Evolutionary conservation across 2,797 vertebrate genomes (phyloP).

Genomic region (Periparus ater): DNA sequence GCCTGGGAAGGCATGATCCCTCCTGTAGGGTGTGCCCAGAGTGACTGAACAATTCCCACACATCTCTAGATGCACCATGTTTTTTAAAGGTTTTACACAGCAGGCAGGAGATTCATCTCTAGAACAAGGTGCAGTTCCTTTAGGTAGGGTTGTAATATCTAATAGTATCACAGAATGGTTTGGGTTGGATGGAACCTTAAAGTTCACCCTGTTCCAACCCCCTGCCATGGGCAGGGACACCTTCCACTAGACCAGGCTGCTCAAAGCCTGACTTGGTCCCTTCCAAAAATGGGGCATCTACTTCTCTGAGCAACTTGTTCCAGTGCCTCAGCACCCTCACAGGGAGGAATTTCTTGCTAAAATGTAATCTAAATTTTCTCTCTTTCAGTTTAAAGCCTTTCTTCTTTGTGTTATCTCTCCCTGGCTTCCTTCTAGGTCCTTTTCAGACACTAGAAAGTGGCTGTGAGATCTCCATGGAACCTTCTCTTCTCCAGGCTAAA

Average conservation of each 20-base stretch:
- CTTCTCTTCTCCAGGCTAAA: not conserved
- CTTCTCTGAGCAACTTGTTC: not conserved
- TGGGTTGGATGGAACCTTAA: not conserved
- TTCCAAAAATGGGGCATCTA: not conserved
- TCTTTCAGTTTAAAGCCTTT: not conserved
- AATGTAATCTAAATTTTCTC: too few species aligned
- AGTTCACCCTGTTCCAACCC: not conserved
- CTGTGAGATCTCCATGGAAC: not conserved
- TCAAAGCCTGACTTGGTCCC: not conserved
- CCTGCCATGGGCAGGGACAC: not conserved
- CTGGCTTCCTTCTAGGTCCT: not conserved
- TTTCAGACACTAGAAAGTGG: not conserved
- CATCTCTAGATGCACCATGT: accelerated
- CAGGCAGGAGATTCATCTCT: not conserved
- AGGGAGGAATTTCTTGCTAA: not conserved
- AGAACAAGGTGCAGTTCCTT: not conserved
- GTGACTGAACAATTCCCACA: accelerated
- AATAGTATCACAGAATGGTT: not conserved
- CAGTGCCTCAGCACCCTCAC: not conserved
- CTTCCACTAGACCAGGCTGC: not conserved
- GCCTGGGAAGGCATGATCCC: not conserved
- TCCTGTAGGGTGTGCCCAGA: not conserved
- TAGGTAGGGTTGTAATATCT: not conserved
- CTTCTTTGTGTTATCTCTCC: too few species aligned
- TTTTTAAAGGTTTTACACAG: not conserved